Base-by-base conservation (phyloP, 2,888 invertebrate species). In the Scelioninae gen. 2 region DNA sequence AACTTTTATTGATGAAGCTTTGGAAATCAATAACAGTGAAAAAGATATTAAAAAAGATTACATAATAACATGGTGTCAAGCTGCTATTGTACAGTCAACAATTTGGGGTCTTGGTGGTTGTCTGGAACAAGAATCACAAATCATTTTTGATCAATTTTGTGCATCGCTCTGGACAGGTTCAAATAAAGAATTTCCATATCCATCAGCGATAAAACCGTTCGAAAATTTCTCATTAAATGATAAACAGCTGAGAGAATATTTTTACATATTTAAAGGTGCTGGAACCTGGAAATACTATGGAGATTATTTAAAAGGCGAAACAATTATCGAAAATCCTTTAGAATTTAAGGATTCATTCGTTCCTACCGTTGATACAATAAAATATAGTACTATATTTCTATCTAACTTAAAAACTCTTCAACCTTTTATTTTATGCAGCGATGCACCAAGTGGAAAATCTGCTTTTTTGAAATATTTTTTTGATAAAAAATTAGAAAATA, bases 371-470 rank as follows among this genome's bases (percentile, higher is more conserved):
- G 91, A 91, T 73, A 90, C 89, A 11, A 85, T 90, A 0, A 88
- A 89, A 76, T 90, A 83, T 77, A 84, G 86, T 1, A 88, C 87
- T 78, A 84, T 92, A 73, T 81, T 92, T 46, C 85, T 89, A 15
- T 84, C 87, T 37, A 90, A 89, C 79, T 80, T 91, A 6, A 84
- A 85, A 28, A 86, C 89, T 78, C 86, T 86, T 41, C 82, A 87
- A 43, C 89, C 90, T 0, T 82, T 89, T 60, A 83, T 92, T 58
- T 81, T 92, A 71, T 87, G 89, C 15, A 92, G 92, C 1, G 88
- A 90, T 1, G 87, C 88, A 9, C 88, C 91, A 53, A 89, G 90
- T n/a, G 92, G 92, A 9, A 92, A 92, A 84, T 90, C 89, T 19
- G 87, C 88, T 46, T 87, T 89, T 72, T 87, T 89, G 37, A 88